Evolutionary conservation across 2,888 invertebrate species (phyloP).

Genomic region (Bombyx huttoni): DNA sequence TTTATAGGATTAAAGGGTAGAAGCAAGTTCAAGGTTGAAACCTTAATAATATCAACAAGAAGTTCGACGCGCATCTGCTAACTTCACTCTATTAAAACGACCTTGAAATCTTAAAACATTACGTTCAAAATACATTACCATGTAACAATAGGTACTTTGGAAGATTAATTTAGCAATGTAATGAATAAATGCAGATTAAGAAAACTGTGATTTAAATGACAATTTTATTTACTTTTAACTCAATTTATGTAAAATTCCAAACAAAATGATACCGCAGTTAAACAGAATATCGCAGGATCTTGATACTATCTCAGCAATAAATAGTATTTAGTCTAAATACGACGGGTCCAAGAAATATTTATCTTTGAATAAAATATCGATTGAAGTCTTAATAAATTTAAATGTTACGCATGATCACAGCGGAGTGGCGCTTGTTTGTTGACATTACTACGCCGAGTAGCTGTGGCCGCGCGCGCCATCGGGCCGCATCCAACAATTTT

Average conservation of each 20-base stretch:
- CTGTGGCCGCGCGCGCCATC: constrained; percentile 47
- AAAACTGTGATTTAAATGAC: too few relatives aligned
- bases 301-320: too few relatives aligned
- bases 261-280: too few relatives aligned
- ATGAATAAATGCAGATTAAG: too few relatives aligned
- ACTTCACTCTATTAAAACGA: neutral
- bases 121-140: neutral
- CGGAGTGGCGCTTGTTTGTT: constrained; percentile 34
- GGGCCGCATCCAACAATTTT: constrained; percentile 39
- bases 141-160: neutral
- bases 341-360: neutral
- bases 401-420: neutral
- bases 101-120: neutral
- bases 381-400: neutral
- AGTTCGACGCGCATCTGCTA: neutral
- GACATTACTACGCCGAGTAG: constrained; percentile 49
- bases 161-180: too few relatives aligned
- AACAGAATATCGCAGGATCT: too few relatives aligned
- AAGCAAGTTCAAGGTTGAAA: neutral
- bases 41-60: neutral
- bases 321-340: neutral
- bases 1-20: neutral
- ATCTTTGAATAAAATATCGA: neutral
- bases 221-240: too few relatives aligned
- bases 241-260: too few relatives aligned